Conservation (phyloP, 2,797 vertebrate species). For the Sebastes nivosus region DNA sequence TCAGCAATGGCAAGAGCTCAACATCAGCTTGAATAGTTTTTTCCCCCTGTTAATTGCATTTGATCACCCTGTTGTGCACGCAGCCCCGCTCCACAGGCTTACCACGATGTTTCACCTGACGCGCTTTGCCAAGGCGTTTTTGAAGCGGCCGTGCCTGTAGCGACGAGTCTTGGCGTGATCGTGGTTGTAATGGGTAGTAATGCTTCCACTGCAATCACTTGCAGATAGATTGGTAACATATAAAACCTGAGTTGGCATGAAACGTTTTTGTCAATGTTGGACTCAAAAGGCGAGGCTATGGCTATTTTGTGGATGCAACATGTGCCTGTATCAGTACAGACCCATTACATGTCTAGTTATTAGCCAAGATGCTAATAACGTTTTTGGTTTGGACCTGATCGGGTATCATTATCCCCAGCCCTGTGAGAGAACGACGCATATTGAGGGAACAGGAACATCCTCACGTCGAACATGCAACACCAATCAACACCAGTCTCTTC, state of each 20-base stretch:
- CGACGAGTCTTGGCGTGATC: background rate
- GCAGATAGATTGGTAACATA: background rate
- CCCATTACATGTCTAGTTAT: background rate
- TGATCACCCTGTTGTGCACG: background rate
- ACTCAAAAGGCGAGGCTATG: background rate
- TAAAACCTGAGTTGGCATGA: no score
- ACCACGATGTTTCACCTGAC: no score
- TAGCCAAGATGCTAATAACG: background rate
- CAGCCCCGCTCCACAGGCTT: fast-evolving
- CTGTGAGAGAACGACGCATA: background rate
- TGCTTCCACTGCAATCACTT: background rate
- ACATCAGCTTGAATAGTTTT: no score
- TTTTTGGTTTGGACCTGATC: no score
- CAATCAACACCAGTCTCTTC: background rate
- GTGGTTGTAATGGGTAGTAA: background rate
- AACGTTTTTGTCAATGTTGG: background rate
- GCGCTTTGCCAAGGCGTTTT: no score
- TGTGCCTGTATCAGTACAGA: background rate
- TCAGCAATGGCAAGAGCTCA: no score
- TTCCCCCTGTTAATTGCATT: background rate
- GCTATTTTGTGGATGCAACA: background rate
- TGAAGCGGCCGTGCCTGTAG: background rate
- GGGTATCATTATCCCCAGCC: background rate
- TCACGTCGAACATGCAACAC: background rate
- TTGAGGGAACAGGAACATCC: background rate